Base-by-base conservation (phyloP, 2,113 vertebrate genomes). In the Ophiodon elongatus region DNA sequence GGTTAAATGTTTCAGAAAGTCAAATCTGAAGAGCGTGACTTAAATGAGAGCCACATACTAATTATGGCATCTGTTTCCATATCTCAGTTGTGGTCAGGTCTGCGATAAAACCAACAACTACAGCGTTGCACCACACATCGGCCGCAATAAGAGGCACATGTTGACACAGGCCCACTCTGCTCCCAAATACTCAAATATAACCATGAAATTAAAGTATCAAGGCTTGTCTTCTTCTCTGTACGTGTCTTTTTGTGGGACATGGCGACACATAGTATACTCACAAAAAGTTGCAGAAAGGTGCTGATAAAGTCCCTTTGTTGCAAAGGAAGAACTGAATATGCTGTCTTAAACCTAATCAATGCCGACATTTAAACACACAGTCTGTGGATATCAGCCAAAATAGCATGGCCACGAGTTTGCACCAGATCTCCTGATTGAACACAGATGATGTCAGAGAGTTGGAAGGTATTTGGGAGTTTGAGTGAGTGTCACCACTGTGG, bases 21-120 rank as follows among this genome's bases (percentile, higher is more conserved):
- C 39, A 78, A 82, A 78, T 65, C 52, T 77, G 0, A 73, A 69
- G 27, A 54, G 72, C 63, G 69, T 59, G 47, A 88, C 66, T 86
- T 62, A 17, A 75, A 77, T 13, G 14, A 60, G 41, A 79, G 37
- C 81, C 86, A 77, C 70, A 27, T 62, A 73, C 76, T 85, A 90
- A 90, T 89, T 79, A 89, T 65, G 75, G 69, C 19, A 31, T 93
- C 82, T 90, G 90, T 90, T 94, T 93, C 70, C 78, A 89, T 72
- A 83, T 90, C 84, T 89, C 67, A 88, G 10, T 39, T 88, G 79
- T 78, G 85, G 88, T 79, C 2, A 4, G 43, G 39, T 72, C 64
- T 59, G 43, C n/a, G 41, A 75, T 80, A 19, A 72, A 88, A 66
- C 52, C 35, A 9, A 82, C 59, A 21, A 52, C 77, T 66, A 41